Evolutionary conservation across 1,140 invertebrate genomes (phyloP), one percentile per base, ranked within the genome.

Genomic region (Cherax quadricarinatus): DNA sequence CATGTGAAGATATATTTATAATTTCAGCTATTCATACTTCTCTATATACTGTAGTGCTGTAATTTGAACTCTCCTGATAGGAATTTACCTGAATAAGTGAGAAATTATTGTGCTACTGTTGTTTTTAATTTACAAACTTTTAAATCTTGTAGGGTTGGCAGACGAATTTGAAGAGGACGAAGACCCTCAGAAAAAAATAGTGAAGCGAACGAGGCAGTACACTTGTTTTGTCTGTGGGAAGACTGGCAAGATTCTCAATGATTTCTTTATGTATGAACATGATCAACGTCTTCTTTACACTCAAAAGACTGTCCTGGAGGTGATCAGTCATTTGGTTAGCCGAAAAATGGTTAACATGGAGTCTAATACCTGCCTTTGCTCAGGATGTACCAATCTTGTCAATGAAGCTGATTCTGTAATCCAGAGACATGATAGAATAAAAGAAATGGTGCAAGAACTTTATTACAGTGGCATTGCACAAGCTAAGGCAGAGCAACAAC

Each of bases 231-330:
- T 94, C n/a, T 94, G 93, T 79, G 87, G 92, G 18, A 89, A 88
- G 66, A 91, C 86, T 41, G 92, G 91, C 21, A 93, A 78, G 73
- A 86, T 91, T 49, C 85, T 92, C 53, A 91, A 92, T 57, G 93
- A 94, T 57, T 94, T 93, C 80, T 94, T 94, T 89, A 93, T 93
- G 80, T 94, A 83, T 62, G 93, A 94, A 78, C 89, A 94, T 24
- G 88, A 94, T 73, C 93, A 94, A 86, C 85, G 88, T 24, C 93
- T 94, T 80, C 89, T 94, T 57, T 92, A 94, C 86, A 94, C 93
- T 51, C 93, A 94, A 80, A 94, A 94, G 82, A 94, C 91, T 62
- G 93, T 94, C 2, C 49, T 94, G 49, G 91, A 94, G 24, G 86
- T 94, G 3, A 91, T 94, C 73, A 88, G 87, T 60, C 93, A 94